A percentile compares a stretch with the other conserved stretches of the same genome.
phyloP scores from a whole-genome alignment of 1,140 invertebrate species.

The Drosophila ficusphila region DNA sequence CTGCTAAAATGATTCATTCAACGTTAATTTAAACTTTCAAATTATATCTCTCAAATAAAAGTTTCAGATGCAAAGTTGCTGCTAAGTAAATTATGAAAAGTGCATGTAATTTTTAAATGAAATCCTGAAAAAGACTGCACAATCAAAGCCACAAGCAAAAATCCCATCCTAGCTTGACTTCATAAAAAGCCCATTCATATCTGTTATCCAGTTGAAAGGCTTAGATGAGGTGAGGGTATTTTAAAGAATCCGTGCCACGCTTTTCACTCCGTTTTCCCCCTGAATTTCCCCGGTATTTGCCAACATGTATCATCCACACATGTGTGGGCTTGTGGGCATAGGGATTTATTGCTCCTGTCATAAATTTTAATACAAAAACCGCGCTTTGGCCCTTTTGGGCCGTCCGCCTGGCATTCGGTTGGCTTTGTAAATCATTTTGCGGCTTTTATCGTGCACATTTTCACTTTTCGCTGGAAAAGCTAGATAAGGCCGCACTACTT shows the following conservation, averaged over 20 bases:
- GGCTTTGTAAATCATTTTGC: conserved; percentile 71
- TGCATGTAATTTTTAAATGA: no score
- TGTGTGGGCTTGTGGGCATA: conserved; percentile 29
- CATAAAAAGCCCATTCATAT: background rate
- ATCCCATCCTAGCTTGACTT: no score
- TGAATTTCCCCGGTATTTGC: conserved; percentile 24
- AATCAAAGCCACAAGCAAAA: no score
- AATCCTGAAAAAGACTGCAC: no score
- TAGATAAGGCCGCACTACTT: conserved; percentile 70
- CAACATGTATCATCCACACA: conserved; percentile 40
- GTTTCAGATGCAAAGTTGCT: no score
- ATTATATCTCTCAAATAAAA: no score
- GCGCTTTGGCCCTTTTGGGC: conserved; percentile 24
- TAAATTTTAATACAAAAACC: conserved; percentile 69
- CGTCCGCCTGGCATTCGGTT: conserved; percentile 11
- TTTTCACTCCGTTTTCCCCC: conserved; percentile 1
- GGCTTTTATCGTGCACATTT: conserved; percentile 68
- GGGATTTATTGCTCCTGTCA: conserved; percentile 64
- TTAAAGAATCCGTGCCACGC: background rate
- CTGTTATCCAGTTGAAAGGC: background rate
- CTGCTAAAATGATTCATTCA: no score
- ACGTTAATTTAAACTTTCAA: no score
- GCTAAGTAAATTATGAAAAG: no score
- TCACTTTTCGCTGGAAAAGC: conserved; percentile 54
- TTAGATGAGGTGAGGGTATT: conserved; percentile 2